Base-by-base conservation (phyloP, 2,888 invertebrate genomes). In the Oligia strigilis region DNA sequence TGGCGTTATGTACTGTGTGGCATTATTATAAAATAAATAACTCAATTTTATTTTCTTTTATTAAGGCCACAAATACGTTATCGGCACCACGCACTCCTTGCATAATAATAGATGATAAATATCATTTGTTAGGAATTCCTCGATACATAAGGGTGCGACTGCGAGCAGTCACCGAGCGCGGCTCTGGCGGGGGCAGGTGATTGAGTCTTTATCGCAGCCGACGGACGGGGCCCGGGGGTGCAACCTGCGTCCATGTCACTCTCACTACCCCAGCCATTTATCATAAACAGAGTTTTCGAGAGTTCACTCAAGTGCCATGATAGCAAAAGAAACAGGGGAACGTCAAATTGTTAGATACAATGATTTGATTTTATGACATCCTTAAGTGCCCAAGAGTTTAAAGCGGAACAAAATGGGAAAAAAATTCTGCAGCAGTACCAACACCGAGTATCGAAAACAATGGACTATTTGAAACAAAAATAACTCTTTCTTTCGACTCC, bases 181-280 rank as follows among this genome's bases (percentile, higher is more conserved):
- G 87, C 60, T 84, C 93, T 94, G 95, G 94, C 94, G 93, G 90
- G 91, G 92, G 91, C 95, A 95, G 94, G 94, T 94, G 95, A 95
- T 95, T 94, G 95, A 94, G 94, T 92, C 94, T 93, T 95, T 95
- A 95, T 95, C 94, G 92, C 89, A 80, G 86, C 81, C 88, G 90
- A 87, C 89, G 87, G 90, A 87, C 89, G 88, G 86, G 88, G 86
- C 91, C 90, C 92, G 90, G 87, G 95, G 94, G 94, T 93, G 94
- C 94, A 93, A 92, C 92, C 92, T 92, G 91, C 92, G 89, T 91
- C 91, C 87, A 81, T 92, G 92, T 93, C 93, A 92, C 91, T 92
- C 92, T 93, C 93, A 92, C 92, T 93, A 90, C 90, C 90, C 91
- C 88, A 84, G 91, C 92, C 93, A 94, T 95, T 95, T 93, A 94